phyloP scores from a whole-genome alignment of 2,888 invertebrate genomes.

The Carpatolechia fugitivella region DNA sequence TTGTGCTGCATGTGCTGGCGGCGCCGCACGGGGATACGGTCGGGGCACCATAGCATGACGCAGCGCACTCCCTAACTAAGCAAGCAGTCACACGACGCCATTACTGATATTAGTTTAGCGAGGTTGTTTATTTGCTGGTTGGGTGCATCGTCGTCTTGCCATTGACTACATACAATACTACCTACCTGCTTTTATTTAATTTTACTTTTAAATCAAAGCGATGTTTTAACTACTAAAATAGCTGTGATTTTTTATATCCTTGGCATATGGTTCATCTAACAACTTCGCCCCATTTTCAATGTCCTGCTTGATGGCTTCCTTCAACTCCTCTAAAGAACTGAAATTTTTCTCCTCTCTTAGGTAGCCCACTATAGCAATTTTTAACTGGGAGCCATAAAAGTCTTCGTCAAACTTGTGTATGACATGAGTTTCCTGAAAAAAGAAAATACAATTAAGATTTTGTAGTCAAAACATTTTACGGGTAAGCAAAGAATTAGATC shows the following conservation, averaged over 20 bases:
- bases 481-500: no score
- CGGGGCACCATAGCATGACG: no score
- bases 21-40: no score
- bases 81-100: no score
- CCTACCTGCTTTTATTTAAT: background rate
- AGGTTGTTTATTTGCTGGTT: no score
- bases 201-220: background rate
- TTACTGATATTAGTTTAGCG: no score
- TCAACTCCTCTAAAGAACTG: constrained; percentile 85
- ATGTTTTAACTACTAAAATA: constrained; percentile 53
- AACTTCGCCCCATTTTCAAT: constrained; percentile 82
- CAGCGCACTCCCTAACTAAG: no score
- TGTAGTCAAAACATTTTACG: no score
- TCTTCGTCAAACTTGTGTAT: constrained; percentile 89
- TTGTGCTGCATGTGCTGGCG: no score
- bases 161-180: no score
- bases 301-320: constrained; percentile 88
- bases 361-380: constrained; percentile 89
- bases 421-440: constrained; percentile 92
- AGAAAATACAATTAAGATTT: constrained; percentile 2
- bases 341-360: constrained; percentile 92
- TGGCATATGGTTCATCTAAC: constrained; percentile 78
- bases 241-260: constrained; percentile 66
- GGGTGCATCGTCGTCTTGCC: no score
- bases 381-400: constrained; percentile 91